Conservation (phyloP, 35 echinoderm and acorn worm species). For the Acanthaster planci region DNA sequence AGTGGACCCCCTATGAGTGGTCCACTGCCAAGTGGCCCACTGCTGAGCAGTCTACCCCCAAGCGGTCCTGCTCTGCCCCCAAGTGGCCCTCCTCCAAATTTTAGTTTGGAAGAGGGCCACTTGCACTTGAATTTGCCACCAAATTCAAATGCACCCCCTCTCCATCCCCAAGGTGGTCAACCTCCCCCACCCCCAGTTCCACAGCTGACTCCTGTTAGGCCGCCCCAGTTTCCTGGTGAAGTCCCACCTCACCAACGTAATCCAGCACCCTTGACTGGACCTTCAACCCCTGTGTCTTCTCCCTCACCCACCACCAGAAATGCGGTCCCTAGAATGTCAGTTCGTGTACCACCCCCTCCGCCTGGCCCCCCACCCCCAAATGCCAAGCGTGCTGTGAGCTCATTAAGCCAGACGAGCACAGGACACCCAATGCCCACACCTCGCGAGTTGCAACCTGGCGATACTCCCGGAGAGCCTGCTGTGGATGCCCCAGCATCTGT, state of each 20-base stretch:
- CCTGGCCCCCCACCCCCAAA: conserved; percentile 54
- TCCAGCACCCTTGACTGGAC: background rate
- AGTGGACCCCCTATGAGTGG: background rate
- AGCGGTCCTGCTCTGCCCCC: no score
- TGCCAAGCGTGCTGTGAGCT: conserved; percentile 46
- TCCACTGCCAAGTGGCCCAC: no score
- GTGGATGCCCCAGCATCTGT: background rate
- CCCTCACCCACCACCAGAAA: conserved; percentile 36
- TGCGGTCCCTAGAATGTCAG: conserved; percentile 13
- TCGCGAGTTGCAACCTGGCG: background rate
- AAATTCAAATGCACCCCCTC: background rate
- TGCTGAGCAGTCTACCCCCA: conserved; percentile 19
- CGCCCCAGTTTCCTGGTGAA: background rate
- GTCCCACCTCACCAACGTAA: background rate
- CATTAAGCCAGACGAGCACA: background rate
- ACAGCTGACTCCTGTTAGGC: background rate
- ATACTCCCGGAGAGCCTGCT: background rate
- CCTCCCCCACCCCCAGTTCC: conserved; percentile 1
- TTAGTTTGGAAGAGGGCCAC: no score
- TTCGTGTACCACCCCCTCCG: conserved; percentile 33
- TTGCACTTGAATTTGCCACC: no score
- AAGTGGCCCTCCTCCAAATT: no score
- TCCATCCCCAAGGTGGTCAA: background rate
- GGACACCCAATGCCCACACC: background rate
- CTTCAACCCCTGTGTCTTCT: conserved; percentile 25